Percentiles rank a stretch among this genome's conserved stretches.
These are phyloP conservation scores for Amiota minor DNA, from an alignment of 2,888 invertebrate genomes.

Conservation along the genomic window DNA sequence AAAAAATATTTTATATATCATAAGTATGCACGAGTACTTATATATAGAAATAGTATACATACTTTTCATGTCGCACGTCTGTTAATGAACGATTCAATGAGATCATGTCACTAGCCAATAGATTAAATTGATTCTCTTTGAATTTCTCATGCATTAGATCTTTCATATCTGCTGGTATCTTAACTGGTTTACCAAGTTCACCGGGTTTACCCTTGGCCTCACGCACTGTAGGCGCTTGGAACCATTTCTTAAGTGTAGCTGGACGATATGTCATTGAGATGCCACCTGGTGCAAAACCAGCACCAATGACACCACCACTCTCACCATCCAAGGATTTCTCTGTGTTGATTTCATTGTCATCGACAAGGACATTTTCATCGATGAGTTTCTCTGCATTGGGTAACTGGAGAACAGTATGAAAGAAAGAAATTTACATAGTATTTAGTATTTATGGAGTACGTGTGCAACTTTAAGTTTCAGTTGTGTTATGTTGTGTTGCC, in stretches of 20 bases:
- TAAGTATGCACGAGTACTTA: background rate
- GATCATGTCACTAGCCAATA: constrained; percentile 97
- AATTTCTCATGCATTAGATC: constrained; percentile 94
- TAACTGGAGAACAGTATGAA: constrained; percentile 41
- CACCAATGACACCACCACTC: constrained; percentile 51
- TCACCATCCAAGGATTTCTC: constrained; percentile 71
- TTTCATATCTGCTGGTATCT: constrained; percentile 89
- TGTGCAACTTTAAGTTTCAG: too few relatives aligned
- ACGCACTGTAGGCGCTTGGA: constrained; percentile 80
- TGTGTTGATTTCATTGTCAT: constrained; percentile 73
- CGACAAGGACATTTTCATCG: constrained; percentile 72
- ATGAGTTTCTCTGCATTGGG: constrained; percentile 68
- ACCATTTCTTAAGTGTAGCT: constrained; percentile 80
- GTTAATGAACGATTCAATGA: constrained; percentile 94
- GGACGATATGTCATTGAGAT: constrained; percentile 73
- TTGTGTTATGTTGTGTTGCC: too few relatives aligned
- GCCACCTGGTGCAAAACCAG: constrained; percentile 65
- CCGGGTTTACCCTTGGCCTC: constrained; percentile 85
- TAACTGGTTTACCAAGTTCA: constrained; percentile 94
- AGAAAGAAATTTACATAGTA: constrained; percentile 30
- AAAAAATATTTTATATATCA: constrained; percentile 21
- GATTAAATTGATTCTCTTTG: constrained; percentile 98
- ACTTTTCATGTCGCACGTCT: constrained; percentile 95
- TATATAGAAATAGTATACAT: constrained; percentile 71
- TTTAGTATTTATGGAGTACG: too few relatives aligned